A percentile compares a stretch with the other conserved stretches of the same genome.
phyloP scores from a whole-genome alignment of 1,140 invertebrate genomes.

The Conus ventricosus region DNA sequence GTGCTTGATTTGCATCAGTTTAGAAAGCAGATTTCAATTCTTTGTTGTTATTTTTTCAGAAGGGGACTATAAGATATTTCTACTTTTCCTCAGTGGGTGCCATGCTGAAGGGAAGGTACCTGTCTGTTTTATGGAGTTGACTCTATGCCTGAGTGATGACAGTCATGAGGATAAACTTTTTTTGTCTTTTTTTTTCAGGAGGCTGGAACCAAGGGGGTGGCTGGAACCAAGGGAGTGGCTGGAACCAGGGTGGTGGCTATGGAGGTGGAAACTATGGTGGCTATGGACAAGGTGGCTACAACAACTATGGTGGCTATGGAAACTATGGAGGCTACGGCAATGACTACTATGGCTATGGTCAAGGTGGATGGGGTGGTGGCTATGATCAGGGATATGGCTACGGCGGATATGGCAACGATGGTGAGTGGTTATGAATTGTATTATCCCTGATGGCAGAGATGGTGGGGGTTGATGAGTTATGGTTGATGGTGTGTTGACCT shows the following conservation, averaged over 20 bases:
- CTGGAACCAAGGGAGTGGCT: conserved; percentile 26
- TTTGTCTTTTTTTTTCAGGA: conserved; percentile 6
- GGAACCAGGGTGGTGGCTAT: conserved; percentile 34
- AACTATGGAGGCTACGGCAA: conserved; percentile 49
- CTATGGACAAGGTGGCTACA: conserved; percentile 48
- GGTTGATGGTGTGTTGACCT: too few species aligned
- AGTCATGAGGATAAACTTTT: too few species aligned
- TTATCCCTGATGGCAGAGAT: too few species aligned
- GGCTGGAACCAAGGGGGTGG: conserved; percentile 18
- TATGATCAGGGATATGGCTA: conserved; percentile 58
- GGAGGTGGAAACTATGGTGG: conserved; percentile 51
- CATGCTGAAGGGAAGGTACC: too few species aligned
- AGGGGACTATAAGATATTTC: too few species aligned
- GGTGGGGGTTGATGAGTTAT: too few species aligned
- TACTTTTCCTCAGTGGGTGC: too few species aligned
- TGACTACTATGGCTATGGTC: conserved; percentile 52
- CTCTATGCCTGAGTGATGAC: too few species aligned
- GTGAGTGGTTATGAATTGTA: neutral
- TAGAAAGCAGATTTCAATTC: too few species aligned
- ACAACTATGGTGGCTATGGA: conserved; percentile 50
- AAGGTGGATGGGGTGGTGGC: conserved; percentile 50
- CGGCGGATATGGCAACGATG: conserved; percentile 20
- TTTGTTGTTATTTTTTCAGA: too few species aligned
- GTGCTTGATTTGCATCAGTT: too few species aligned
- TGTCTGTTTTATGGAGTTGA: too few species aligned